Evolutionary conservation across 1,140 invertebrate genomes (phyloP).

Genomic region (Euschistus heros): DNA sequence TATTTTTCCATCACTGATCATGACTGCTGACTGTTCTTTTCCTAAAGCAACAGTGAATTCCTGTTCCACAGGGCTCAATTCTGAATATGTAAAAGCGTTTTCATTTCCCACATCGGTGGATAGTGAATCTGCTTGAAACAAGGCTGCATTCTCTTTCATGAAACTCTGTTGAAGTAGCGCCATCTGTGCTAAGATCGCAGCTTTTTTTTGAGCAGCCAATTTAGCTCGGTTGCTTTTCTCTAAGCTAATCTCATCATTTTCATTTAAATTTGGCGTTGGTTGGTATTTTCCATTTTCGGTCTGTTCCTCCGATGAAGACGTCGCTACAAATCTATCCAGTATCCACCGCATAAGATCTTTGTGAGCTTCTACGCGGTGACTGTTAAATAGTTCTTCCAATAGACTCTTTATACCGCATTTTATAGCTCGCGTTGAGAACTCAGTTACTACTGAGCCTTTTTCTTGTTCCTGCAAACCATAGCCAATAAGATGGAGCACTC

Average conservation of each 20-base stretch:
- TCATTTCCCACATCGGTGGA: not conserved
- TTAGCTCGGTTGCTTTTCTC: slow-evolving; percentile 44
- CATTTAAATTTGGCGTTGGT: not conserved
- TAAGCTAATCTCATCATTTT: not conserved
- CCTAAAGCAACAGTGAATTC: slow-evolving; percentile 45
- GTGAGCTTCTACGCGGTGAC: slow-evolving; percentile 67
- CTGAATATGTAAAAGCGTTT: not conserved
- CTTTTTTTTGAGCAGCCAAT: slow-evolving; percentile 71
- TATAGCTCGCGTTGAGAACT: slow-evolving; percentile 61
- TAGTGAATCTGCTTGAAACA: not conserved
- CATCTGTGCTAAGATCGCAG: slow-evolving; percentile 89
- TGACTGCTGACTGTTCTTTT: slow-evolving; percentile 39
- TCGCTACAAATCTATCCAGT: slow-evolving; percentile 52
- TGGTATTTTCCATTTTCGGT: not conserved
- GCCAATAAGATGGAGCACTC: slow-evolving; percentile 45
- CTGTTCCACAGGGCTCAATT: slow-evolving; percentile 34
- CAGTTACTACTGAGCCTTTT: slow-evolving; percentile 62
- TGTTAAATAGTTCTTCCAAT: slow-evolving; percentile 56
- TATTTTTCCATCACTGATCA: slow-evolving; percentile 44
- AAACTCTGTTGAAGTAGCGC: slow-evolving; percentile 85
- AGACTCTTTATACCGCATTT: slow-evolving; percentile 58
- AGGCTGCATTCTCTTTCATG: slow-evolving; percentile 54
- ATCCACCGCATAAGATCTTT: slow-evolving; percentile 78
- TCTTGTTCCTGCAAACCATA: slow-evolving; percentile 89
- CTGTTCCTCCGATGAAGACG: slow-evolving; percentile 34